Evolutionary conservation across 2,113 vertebrate species (phyloP).

Genomic region (Panthera tigris): DNA sequence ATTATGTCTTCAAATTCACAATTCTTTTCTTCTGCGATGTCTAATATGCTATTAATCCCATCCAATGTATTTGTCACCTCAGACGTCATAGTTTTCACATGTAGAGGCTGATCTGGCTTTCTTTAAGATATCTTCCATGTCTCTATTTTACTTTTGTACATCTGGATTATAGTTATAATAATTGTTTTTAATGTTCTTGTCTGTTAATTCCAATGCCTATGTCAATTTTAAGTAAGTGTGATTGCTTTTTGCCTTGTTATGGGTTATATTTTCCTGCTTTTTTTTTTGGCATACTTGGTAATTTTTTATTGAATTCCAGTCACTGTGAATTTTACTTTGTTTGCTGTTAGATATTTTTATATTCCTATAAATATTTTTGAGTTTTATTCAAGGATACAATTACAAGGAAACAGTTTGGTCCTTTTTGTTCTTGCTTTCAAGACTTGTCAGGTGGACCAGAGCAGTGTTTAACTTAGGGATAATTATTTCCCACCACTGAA

Average conservation of each 20-base stretch:
- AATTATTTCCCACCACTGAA: background rate
- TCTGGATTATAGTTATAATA: background rate
- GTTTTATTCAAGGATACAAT: slow-evolving; percentile 2
- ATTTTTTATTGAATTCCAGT: background rate
- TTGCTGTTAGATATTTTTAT: background rate
- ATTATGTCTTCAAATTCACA: slow-evolving; percentile 14
- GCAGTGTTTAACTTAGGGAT: background rate
- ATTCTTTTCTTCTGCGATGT: background rate
- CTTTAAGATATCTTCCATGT: background rate
- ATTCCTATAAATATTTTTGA: background rate
- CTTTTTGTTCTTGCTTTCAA: slow-evolving; percentile 29
- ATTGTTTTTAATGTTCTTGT: background rate
- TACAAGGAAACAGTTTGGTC: background rate
- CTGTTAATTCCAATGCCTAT: slow-evolving; percentile 1
- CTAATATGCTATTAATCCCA: background rate
- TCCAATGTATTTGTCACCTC: background rate
- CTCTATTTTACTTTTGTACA: slow-evolving; percentile 1
- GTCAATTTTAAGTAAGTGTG: background rate
- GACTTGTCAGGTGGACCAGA: background rate
- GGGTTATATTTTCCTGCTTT: background rate
- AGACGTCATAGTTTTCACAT: background rate
- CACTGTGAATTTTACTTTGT: background rate
- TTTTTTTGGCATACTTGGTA: background rate
- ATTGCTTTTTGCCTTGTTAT: background rate
- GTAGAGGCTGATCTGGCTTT: background rate